Percentiles rank a stretch among this genome's conserved stretches.
Evolutionary conservation across 2,113 vertebrate species (phyloP).

Genomic region (Rhinopomastus cyanomelas): DNA sequence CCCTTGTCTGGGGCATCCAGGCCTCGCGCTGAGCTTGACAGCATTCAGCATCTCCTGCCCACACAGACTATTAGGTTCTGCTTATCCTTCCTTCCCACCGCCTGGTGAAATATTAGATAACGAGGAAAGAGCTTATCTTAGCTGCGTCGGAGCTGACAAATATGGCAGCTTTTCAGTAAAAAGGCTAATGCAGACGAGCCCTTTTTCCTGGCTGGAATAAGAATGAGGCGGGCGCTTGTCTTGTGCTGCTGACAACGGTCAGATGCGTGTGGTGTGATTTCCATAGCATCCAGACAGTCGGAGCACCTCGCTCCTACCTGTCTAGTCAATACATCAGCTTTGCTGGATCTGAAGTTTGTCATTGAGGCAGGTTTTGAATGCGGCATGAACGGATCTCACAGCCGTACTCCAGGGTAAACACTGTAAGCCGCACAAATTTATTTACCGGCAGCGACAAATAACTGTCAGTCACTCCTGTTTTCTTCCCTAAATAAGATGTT

Average conservation of each 20-base stretch:
- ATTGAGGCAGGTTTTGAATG: slow-evolving; percentile 61
- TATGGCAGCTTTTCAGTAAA: slow-evolving; percentile 70
- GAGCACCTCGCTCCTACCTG: slow-evolving; percentile 73
- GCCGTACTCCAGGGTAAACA: slow-evolving; percentile 52
- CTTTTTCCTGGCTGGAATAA: slow-evolving; percentile 72
- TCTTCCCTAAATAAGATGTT: slow-evolving; percentile 38
- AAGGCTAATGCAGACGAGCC: slow-evolving; percentile 68
- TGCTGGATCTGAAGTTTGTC: slow-evolving; percentile 59
- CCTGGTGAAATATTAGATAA: slow-evolving; percentile 79
- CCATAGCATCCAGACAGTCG: slow-evolving; percentile 76
- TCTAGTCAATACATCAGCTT: slow-evolving; percentile 79
- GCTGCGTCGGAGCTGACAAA: slow-evolving; percentile 72
- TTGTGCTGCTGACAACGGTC: slow-evolving; percentile 67
- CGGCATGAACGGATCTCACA: slow-evolving; percentile 55
- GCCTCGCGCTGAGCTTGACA: slow-evolving; percentile 58
- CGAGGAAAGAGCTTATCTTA: slow-evolving; percentile 70
- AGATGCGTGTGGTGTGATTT: slow-evolving; percentile 68
- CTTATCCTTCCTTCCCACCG: slow-evolving; percentile 74
- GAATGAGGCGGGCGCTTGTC: slow-evolving; percentile 67
- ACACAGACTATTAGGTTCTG: slow-evolving; percentile 69
- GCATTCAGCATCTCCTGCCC: slow-evolving; percentile 68
- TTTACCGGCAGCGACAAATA: slow-evolving; percentile 66
- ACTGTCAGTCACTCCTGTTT: slow-evolving; percentile 54
- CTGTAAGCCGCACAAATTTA: slow-evolving; percentile 52
- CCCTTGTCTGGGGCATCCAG: slow-evolving; percentile 62